A percentile compares a stretch with the other conserved stretches of the same genome.
phyloP scores from a whole-genome alignment of 2,888 invertebrate species.

The Erpobdella octoculata region DNA sequence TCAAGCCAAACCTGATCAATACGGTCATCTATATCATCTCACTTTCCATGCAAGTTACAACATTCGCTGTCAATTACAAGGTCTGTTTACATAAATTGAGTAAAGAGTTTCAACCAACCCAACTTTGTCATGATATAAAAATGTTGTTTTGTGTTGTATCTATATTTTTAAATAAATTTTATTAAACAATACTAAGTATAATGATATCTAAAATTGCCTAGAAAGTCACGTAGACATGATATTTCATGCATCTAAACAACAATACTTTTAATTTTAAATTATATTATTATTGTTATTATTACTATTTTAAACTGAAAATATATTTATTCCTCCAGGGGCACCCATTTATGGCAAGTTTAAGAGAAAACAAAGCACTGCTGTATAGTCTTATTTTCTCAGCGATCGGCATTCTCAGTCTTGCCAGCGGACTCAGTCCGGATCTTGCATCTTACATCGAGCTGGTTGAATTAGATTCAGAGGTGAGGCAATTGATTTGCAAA shows the following conservation, averaged over 20 bases:
- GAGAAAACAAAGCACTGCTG: conserved; percentile 80
- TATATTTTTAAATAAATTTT: too few relatives aligned
- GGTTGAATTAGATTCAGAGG: conserved; percentile 55
- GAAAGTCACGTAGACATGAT: too few relatives aligned
- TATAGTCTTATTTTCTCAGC: conserved; percentile 81
- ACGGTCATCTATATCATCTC: conserved; percentile 97
- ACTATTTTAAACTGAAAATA: too few relatives aligned
- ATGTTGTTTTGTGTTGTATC: too few relatives aligned
- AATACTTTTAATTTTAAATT: not conserved
- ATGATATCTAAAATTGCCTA: too few relatives aligned
- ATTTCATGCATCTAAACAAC: too few relatives aligned
- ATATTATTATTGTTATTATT: conserved; percentile 2
- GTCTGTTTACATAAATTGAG: too few relatives aligned
- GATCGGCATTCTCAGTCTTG: conserved; percentile 71
- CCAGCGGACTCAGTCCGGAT: conserved; percentile 76
- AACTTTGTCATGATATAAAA: too few relatives aligned
- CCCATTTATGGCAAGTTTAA: conserved; percentile 94
- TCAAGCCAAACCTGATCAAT: conserved; percentile 87
- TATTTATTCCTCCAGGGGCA: too few relatives aligned
- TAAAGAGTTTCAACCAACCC: too few relatives aligned
- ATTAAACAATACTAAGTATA: too few relatives aligned
- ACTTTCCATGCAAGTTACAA: conserved; percentile 90
- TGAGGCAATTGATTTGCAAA: conserved; percentile 30
- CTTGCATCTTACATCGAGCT: conserved; percentile 85
- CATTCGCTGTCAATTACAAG: conserved; percentile 97